phyloP scores from a whole-genome alignment of 2,797 vertebrate genomes.

The Pipistrellus nathusii region DNA sequence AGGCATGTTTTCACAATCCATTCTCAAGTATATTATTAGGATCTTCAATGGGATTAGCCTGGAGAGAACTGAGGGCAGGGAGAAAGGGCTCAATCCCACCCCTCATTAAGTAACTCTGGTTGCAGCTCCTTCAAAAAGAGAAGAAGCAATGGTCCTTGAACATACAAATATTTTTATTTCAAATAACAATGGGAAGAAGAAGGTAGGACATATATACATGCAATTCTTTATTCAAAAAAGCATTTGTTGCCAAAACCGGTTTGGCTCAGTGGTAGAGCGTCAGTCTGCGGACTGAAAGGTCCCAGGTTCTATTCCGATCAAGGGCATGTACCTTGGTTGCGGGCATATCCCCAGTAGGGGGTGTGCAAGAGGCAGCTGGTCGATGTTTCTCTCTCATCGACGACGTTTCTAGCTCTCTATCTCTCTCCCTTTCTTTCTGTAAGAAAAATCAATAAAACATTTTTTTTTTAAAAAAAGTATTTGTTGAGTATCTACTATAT shows the following conservation, averaged over 20 bases:
- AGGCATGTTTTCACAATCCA: neutral
- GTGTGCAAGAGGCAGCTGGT: too few species aligned
- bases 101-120: neutral
- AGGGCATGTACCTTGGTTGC: too few species aligned
- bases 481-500: neutral
- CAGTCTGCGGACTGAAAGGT: too few species aligned
- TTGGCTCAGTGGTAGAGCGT: too few species aligned
- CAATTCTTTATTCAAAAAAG: neutral
- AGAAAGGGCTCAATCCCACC: neutral
- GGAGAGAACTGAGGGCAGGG: neutral
- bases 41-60: neutral
- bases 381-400: too few species aligned
- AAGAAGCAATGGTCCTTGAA: neutral
- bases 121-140: neutral
- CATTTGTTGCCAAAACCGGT: too few species aligned
- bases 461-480: neutral
- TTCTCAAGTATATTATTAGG: neutral
- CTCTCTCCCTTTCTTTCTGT: too few species aligned
- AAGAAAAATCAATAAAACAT: too few species aligned
- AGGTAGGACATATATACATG: neutral
- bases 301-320: too few species aligned
- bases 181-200: neutral
- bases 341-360: too few species aligned
- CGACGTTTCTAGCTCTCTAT: too few species aligned
- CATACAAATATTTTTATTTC: constrained; percentile 23